Evolutionary conservation across 2,888 invertebrate species (phyloP), one percentile per base, ranked within the genome.

Genomic region (Cantharis rufa): DNA sequence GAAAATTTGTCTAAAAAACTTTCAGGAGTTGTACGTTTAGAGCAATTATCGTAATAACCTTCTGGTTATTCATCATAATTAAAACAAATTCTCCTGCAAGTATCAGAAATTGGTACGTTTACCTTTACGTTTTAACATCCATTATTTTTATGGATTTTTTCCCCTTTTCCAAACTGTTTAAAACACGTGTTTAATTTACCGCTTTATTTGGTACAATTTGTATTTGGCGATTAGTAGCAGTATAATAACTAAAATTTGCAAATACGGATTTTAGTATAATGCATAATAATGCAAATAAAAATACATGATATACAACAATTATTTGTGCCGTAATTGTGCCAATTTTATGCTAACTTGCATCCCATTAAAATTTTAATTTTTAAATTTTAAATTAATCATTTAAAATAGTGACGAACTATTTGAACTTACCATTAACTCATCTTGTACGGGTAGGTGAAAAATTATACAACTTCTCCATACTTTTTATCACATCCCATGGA

Each of bases 401-500:
- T 32, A 32, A 32, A 32, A 32, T 32, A 32, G 13, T 32, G 4
- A 4, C 32, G 4, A 13, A 32, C 13, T 32, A 11, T 11, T 28
- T 10, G 4, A 32, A 32, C 32, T 32, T 48, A 48, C 48, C 7
- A 48, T 48, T n/a, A 48, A 48, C 48, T 48, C 48, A 48, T 48
- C 48, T 48, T 48, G 48, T 48, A 48, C 48, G n/a, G 48, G n/a
- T 48, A 48, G 48, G 48, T 66, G 21, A 21, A 66, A 66, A 21
- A 18, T 66, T 48, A n/a, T 66, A 72, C 10, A 48, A 73, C 13
- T 28, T 15, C 16, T 73, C 28, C 73, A 73, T 73, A 15, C 15
- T 69, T 62, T 62, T 48, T 72, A 61, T 27, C 27, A 28, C 16
- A 13, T 72, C 15, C 27, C 66, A 72, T 11, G 21, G 69, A 69